Evolutionary conservation across 2,797 vertebrate genomes (phyloP), one percentile per base, ranked within the genome.

Genomic region (Phylloscopus collybita): DNA sequence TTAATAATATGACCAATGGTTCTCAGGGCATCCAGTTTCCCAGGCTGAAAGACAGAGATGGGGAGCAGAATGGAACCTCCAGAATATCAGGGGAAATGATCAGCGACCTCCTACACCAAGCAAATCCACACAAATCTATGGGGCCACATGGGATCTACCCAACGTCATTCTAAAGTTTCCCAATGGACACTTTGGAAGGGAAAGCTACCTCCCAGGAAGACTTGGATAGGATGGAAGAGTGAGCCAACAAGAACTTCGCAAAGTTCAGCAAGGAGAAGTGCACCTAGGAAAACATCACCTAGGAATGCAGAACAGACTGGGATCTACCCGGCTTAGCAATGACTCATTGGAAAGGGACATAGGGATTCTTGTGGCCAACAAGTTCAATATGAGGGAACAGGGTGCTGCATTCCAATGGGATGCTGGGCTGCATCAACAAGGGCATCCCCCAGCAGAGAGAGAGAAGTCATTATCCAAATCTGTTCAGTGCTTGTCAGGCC

Each of bases 401-500:
- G 6, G 21, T 23, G 25, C 21, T 78, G 38, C 15, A 60, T 34
- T 60, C n/a, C 38, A 51, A 3, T 16, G 16, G 7, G 2, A 51
- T 34, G 16, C 11, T 70, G 32, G 23, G 19, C 25, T 57, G 17
- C n/a, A 71, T 40, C 65, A 71, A 34, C 20, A 51, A 19, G 6
- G 5, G 2, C 13, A 44, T 62, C 32, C 56, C 49, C 13, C 32
- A 44, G 29, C 27, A 74, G 47, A 22, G 40, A 54, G 0, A 62
- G 20, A 49, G 13, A 29, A 70, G 36, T 25, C 11, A n/a, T 50
- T 50, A 57, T 27, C 9, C 27, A 32, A 9, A 9, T 14, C 21
- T 27, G 11, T 25, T 17, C 9, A 57, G 32, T 0, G 0, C 27
- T 57, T 57, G 4, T 64, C 14, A 70, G 11, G 23, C 29, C n/a